A percentile compares a stretch with the other conserved stretches of the same genome.
phyloP scores from a whole-genome alignment of 2,113 vertebrate species.

The Rhineura floridana region DNA sequence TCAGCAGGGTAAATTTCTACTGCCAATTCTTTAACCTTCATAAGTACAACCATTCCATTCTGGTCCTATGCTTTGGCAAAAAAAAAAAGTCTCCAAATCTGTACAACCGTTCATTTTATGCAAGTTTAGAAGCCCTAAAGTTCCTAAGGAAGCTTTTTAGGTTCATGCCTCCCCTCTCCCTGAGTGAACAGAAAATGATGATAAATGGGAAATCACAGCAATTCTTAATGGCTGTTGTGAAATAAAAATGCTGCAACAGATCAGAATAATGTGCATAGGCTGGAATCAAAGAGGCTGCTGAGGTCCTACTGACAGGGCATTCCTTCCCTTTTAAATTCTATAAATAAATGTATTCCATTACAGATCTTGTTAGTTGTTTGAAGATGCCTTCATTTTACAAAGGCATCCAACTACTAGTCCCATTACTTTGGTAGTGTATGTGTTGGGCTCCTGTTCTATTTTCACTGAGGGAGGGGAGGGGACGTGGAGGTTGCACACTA shows the following conservation, averaged over 20 bases:
- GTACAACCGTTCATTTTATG: slow-evolving; percentile 41
- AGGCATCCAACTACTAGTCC: background rate
- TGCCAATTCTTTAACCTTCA: slow-evolving; percentile 63
- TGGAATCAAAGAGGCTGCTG: background rate
- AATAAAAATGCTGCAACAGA: background rate
- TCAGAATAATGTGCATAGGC: background rate
- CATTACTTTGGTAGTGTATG: background rate
- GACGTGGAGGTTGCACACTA: background rate
- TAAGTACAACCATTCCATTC: slow-evolving; percentile 41
- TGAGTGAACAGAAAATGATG: background rate
- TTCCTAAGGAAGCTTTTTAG: slow-evolving; percentile 11
- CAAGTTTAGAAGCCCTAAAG: slow-evolving; percentile 12
- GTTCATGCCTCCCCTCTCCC: slow-evolving; percentile 6
- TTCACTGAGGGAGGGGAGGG: background rate
- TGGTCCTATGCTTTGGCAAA: background rate
- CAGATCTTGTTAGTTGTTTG: background rate
- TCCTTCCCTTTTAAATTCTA: background rate
- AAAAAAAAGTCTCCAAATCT: slow-evolving; percentile 34
- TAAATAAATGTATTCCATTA: background rate
- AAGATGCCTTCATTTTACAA: background rate
- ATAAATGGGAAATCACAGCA: slow-evolving; percentile 3
- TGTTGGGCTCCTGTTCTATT: background rate
- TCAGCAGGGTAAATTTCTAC: slow-evolving; percentile 58
- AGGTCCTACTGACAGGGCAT: background rate
- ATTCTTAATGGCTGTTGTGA: background rate